Evolutionary conservation across 2,113 vertebrate genomes (phyloP).

Genomic region (Oreochromis spilurus): DNA sequence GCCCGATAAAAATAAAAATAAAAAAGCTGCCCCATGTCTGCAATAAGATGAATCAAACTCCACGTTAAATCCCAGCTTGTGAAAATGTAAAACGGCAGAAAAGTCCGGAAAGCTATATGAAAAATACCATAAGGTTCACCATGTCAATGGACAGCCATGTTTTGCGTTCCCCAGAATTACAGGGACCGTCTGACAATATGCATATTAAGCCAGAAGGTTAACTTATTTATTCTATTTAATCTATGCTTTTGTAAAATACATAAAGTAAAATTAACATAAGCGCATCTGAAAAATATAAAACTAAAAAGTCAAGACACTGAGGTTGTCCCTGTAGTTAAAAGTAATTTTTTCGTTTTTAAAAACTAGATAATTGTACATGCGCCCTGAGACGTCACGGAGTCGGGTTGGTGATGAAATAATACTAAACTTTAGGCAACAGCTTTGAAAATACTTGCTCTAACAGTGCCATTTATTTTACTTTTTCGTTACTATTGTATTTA

Average conservation of each 20-base stretch:
- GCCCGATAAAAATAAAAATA: background rate
- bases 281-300: accelerated
- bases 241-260: background rate
- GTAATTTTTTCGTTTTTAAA: background rate
- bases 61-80: background rate
- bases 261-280: accelerated
- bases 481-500: background rate
- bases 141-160: constrained; percentile 3
- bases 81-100: background rate
- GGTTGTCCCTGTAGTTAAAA: accelerated
- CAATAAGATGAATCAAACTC: background rate
- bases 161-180: background rate
- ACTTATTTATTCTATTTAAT: background rate
- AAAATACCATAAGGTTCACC: background rate
- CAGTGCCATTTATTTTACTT: background rate
- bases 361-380: background rate
- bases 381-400: background rate
- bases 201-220: background rate
- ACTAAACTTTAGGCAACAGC: background rate
- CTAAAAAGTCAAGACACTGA: accelerated
- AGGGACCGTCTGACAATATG: constrained; percentile 9
- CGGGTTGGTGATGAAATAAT: constrained; percentile 22
- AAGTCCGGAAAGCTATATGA: background rate
- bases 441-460: background rate
- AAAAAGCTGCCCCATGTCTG: background rate